Evolutionary conservation across 2,797 vertebrate genomes (phyloP).

Genomic region (Cyclura pinguis): DNA sequence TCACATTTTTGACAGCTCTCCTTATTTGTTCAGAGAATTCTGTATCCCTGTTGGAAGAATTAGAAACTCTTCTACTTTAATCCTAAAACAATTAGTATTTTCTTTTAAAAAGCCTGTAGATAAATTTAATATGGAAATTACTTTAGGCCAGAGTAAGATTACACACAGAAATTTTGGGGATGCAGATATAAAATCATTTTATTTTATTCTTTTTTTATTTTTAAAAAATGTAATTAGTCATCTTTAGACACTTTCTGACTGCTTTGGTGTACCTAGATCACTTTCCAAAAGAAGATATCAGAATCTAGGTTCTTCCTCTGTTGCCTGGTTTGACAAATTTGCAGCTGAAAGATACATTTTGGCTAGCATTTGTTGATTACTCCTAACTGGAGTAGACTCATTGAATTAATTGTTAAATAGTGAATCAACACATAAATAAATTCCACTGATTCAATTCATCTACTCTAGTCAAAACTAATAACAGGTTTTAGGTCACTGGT

Average conservation of each 20-base stretch:
- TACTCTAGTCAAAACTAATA: too few relatives aligned
- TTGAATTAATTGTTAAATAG: too few relatives aligned
- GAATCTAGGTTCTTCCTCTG: neutral
- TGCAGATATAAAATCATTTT: neutral
- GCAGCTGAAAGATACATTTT: neutral
- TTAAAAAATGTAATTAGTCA: neutral
- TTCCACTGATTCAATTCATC: too few relatives aligned
- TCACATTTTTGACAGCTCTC: slow-evolving; percentile 12
- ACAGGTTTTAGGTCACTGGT: neutral
- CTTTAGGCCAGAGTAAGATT: neutral
- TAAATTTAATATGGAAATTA: neutral
- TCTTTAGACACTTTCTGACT: neutral
- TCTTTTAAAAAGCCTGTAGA: neutral
- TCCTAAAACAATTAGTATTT: slow-evolving; percentile 26
- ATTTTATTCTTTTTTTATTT: too few relatives aligned
- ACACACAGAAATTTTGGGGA: neutral
- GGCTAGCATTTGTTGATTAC: neutral
- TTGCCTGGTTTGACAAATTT: neutral
- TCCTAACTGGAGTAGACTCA: too few relatives aligned
- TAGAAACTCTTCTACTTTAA: neutral
- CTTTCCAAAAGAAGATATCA: neutral
- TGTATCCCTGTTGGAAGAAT: slow-evolving; percentile 16
- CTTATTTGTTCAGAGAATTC: slow-evolving; percentile 49
- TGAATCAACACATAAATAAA: too few relatives aligned
- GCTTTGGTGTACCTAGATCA: neutral